Evolutionary conservation across 2,113 vertebrate species (phyloP), one percentile per base, ranked within the genome.

Genomic region (Anarrhichthys ocellatus): DNA sequence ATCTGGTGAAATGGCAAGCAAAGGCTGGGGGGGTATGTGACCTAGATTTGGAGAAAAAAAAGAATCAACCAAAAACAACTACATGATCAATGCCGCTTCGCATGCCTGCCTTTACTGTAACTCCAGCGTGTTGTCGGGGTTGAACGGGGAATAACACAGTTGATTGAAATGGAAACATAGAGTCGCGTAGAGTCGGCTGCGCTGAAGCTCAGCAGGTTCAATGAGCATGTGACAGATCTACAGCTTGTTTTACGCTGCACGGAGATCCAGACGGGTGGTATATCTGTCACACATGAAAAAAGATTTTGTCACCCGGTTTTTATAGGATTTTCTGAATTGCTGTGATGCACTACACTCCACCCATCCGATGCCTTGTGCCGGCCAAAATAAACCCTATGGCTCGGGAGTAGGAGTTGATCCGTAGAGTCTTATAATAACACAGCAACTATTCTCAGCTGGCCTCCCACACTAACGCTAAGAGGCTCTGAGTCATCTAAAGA

Each of bases 51-150:
- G 50, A 74, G 78, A 80, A 90, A 76, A 88, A 85, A 72, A 73
- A 90, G 1, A 40, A 40, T 2, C 38, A 9, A 8, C 36, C 86
- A 80, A 84, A 91, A 92, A 83, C 76, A 85, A 76, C 82, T 85
- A 77, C 88, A 88, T 88, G 90, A 93, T 92, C 91, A 91, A 91
- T 91, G 87, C 76, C 42, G 65, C 40, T 82, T 79, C 40, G 77
- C 87, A 84, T 59, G 54, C 81, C 73, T 74, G 72, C 34, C 14
- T 81, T 58, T n/a, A 9, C 36, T 69, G 80, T 34, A 44, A 79
- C 85, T 75, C 8, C 44, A 73, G 62, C 40, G 46, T 48, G 46
- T 48, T 48, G 15, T 17, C 36, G 8, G 36, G 36, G 6, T 38
- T 38, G 36, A 38, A 38, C 7, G 36, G 38, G 50, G 67, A 73